phyloP scores from a whole-genome alignment of 2,113 vertebrate species.

The Stegostoma tigrinum region DNA sequence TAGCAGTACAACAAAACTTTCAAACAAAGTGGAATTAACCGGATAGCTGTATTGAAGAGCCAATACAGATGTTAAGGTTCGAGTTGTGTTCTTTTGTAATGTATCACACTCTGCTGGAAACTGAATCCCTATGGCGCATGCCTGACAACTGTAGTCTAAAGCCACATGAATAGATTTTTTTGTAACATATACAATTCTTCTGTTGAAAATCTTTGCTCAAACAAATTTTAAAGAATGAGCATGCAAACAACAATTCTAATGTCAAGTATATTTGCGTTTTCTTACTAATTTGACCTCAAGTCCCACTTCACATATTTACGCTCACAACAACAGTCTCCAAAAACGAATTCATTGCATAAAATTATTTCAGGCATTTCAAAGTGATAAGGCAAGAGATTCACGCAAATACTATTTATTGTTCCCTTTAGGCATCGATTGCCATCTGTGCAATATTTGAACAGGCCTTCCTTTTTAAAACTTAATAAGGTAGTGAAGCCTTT shows the following conservation, averaged over 20 bases:
- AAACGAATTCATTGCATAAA: neutral
- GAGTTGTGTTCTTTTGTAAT: neutral
- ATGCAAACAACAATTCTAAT: neutral
- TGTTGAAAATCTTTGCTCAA: neutral
- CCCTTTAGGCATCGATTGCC: constrained; percentile 11
- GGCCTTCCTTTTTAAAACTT: neutral
- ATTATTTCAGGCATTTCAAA: constrained; percentile 21
- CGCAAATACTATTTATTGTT: constrained; percentile 23
- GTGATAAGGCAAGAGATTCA: constrained; percentile 14
- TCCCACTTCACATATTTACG: neutral
- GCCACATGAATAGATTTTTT: neutral
- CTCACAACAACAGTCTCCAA: neutral
- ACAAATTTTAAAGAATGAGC: neutral
- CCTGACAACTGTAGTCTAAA: neutral
- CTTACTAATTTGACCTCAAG: neutral
- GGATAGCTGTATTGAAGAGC: neutral
- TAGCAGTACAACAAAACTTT: neutral
- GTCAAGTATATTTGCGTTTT: neutral
- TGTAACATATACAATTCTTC: neutral
- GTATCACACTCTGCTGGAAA: neutral
- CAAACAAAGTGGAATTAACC: neutral
- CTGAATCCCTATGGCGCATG: neutral
- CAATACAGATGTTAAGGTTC: neutral
- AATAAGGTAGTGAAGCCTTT: neutral
- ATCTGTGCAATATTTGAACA: constrained; percentile 31